Conservation (phyloP, 2,113 vertebrate genomes). For the Sceloporus tristichus region DNA sequence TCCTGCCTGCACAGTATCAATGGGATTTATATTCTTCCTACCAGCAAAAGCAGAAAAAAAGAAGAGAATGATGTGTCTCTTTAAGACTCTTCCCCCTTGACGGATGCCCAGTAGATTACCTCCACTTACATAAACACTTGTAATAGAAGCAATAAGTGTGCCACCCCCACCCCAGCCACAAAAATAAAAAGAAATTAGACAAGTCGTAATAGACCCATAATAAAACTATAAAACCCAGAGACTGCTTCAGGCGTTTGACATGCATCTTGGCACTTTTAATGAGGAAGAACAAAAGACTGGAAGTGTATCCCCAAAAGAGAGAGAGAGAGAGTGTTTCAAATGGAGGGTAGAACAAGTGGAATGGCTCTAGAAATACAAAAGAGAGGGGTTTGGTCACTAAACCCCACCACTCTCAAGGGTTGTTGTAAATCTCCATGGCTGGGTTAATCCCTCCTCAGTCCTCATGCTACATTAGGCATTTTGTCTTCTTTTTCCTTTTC, state of each 20-base stretch:
- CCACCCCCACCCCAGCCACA: constrained; percentile 3
- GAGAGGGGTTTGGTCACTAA: constrained; percentile 7
- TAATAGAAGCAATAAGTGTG: constrained; percentile 39
- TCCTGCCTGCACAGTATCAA: neutral
- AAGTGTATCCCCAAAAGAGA: constrained; percentile 36
- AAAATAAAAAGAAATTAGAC: constrained; percentile 71
- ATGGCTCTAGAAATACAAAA: neutral
- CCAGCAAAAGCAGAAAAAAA: neutral
- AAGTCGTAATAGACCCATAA: constrained; percentile 68
- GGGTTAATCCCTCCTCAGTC: constrained; percentile 51
- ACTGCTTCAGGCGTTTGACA: constrained; percentile 72
- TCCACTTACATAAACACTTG: constrained; percentile 35
- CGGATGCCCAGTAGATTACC: constrained; percentile 45
- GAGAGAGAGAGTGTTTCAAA: neutral
- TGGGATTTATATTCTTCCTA: constrained; percentile 18
- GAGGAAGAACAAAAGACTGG: constrained; percentile 67
- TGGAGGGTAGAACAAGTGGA: neutral
- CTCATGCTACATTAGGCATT: constrained; percentile 73
- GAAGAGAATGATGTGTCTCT: constrained; percentile 25
- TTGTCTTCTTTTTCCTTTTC: constrained; percentile 69
- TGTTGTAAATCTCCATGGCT: constrained; percentile 67
- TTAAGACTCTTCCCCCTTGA: constrained; percentile 34
- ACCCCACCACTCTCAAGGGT: constrained; percentile 58
- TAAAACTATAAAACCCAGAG: constrained; percentile 71
- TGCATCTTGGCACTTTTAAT: constrained; percentile 73